Evolutionary conservation across 1,140 invertebrate genomes (phyloP).

Genomic region (Probaryconus sp.): DNA sequence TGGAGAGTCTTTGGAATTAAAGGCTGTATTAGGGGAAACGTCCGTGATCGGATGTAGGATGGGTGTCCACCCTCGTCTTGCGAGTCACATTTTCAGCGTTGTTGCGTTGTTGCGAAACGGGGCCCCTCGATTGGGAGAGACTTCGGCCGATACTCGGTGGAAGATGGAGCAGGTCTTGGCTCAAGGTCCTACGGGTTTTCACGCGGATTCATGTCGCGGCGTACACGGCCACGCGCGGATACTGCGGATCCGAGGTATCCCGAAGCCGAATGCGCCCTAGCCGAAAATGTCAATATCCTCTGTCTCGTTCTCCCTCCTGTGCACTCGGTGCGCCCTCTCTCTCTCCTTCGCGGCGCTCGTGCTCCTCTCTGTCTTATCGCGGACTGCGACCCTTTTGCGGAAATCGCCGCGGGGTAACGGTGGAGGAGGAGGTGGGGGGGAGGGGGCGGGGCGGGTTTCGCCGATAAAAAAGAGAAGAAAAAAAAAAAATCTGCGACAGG

Average conservation of each 20-base stretch:
- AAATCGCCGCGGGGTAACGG: background rate
- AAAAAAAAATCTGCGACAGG: too few relatives aligned
- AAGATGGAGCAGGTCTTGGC: background rate
- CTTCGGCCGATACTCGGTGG: too few relatives aligned
- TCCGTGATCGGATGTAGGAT: conserved; percentile 8
- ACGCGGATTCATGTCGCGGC: conserved; percentile 63
- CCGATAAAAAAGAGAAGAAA: too few relatives aligned
- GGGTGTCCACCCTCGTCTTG: conserved; percentile 34
- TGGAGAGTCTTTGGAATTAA: background rate
- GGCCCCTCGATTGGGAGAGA: too few relatives aligned
- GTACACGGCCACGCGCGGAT: conserved; percentile 56
- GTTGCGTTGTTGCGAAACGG: too few relatives aligned
- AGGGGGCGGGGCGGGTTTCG: conserved; percentile 16
- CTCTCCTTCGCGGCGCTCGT: conserved; percentile 13
- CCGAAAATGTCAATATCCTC: conserved; percentile 76
- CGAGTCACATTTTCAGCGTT: conserved; percentile 51
- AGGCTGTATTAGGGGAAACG: conserved; percentile 15
- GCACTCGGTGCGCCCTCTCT: conserved; percentile 19
- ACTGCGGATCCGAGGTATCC: conserved; percentile 55
- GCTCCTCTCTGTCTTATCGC: conserved; percentile 7
- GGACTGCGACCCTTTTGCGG: conserved; percentile 24
- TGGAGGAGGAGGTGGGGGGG: background rate
- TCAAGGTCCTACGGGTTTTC: conserved; percentile 38
- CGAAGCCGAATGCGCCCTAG: conserved; percentile 66
- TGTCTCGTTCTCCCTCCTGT: conserved; percentile 32